phyloP scores from a whole-genome alignment of 1,140 invertebrate genomes.

The Nasonia vitripennis region DNA sequence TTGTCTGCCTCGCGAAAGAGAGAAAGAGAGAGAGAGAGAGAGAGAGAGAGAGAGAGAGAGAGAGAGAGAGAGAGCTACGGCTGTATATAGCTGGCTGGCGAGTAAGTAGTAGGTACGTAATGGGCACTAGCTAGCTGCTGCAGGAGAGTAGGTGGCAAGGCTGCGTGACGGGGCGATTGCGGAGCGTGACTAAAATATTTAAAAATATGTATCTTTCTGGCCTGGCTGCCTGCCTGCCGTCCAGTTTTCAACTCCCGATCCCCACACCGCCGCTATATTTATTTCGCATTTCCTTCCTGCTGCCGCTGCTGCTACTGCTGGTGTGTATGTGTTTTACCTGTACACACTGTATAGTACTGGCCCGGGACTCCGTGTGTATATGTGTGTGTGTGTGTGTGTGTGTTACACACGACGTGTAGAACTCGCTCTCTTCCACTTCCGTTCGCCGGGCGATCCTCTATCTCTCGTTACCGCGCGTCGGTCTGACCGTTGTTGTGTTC shows the following conservation, averaged over 20 bases:
- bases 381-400: background rate
- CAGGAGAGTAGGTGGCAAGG: conserved; percentile 72
- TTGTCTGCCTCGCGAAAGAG: background rate
- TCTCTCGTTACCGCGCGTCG: conserved; percentile 52
- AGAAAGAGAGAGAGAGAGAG: background rate
- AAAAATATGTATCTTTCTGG: conserved; percentile 77
- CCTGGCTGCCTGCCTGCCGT: conserved; percentile 72
- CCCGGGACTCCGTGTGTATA: conserved; percentile 55
- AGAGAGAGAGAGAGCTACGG: background rate
- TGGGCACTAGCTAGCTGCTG: conserved; percentile 64
- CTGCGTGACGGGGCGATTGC: conserved; percentile 76
- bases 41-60: background rate
- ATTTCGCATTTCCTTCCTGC: conserved; percentile 76
- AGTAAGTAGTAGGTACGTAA: conserved; percentile 70
- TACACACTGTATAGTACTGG: conserved; percentile 53
- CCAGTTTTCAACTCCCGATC: conserved; percentile 72
- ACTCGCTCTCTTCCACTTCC: conserved; percentile 39
- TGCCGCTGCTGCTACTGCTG: conserved; percentile 4
- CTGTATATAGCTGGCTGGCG: background rate
- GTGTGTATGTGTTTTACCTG: conserved; percentile 20
- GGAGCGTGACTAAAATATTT: conserved; percentile 76
- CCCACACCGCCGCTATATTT: conserved; percentile 70
- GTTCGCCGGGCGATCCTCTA: conserved; percentile 47
- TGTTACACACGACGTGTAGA: conserved; percentile 12
- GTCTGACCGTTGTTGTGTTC: conserved; percentile 19